Percentiles rank a stretch among this genome's conserved stretches.
phyloP scores from a whole-genome alignment of 1,140 invertebrate species.

The Brachionus manjavacas region DNA sequence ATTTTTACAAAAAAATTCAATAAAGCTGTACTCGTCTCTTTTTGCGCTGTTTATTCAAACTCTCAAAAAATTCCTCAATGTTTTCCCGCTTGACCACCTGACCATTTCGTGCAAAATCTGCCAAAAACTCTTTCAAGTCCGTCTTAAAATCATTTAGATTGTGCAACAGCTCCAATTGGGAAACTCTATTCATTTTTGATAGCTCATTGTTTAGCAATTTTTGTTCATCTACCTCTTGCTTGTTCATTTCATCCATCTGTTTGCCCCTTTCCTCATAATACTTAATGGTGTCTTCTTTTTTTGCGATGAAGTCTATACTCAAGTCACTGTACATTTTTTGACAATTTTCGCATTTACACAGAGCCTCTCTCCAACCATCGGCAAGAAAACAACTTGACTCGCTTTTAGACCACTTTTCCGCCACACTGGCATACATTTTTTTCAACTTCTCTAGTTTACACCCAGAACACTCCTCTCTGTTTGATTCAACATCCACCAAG shows the following conservation, averaged over 20 bases:
- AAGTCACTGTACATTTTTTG: slow-evolving; percentile 51
- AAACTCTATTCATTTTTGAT: slow-evolving; percentile 71
- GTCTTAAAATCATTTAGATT: slow-evolving; percentile 38
- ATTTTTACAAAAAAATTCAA: neutral
- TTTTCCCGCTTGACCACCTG: slow-evolving; percentile 30
- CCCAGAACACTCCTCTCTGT: slow-evolving; percentile 44
- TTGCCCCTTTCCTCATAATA: slow-evolving; percentile 72
- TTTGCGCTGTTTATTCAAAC: slow-evolving; percentile 21
- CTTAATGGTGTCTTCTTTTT: slow-evolving; percentile 75
- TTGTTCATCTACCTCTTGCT: slow-evolving; percentile 62
- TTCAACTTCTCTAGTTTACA: slow-evolving; percentile 34
- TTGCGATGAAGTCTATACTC: slow-evolving; percentile 65
- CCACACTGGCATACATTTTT: neutral
- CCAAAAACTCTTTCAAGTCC: slow-evolving; percentile 25
- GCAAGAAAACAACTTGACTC: slow-evolving; percentile 62
- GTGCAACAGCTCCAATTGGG: slow-evolving; percentile 74
- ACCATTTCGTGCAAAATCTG: slow-evolving; percentile 6
- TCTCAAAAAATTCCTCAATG: slow-evolving; percentile 40
- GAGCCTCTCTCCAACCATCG: slow-evolving; percentile 67
- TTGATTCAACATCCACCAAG: neutral
- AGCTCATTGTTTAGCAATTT: slow-evolving; percentile 63
- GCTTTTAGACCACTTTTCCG: slow-evolving; percentile 50
- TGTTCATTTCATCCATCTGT: slow-evolving; percentile 22
- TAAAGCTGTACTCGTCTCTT: neutral
- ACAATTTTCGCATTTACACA: slow-evolving; percentile 64